These are phyloP conservation scores for Arge pagana DNA, from an alignment of 2,888 invertebrate genomes.

Conservation along the genomic window DNA sequence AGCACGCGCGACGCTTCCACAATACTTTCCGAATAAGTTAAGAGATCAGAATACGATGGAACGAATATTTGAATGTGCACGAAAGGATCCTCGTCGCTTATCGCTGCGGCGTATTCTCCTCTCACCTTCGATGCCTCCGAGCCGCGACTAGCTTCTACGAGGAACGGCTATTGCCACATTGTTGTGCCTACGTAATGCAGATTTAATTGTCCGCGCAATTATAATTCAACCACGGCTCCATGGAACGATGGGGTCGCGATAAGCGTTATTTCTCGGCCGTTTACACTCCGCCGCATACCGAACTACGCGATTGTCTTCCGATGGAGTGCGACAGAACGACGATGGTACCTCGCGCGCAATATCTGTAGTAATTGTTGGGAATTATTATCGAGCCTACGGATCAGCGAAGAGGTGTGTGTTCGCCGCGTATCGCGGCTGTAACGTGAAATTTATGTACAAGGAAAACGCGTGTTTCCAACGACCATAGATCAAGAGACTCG, in stretches of 20 bases:
- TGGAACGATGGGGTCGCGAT: conserved; percentile 11
- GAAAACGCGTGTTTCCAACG: conserved; percentile 15
- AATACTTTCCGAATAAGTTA: no score
- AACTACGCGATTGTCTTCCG: conserved; percentile 3
- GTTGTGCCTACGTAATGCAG: conserved; percentile 5
- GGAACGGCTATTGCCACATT: conserved; percentile 23
- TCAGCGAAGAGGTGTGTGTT: no score
- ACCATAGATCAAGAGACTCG: no score
- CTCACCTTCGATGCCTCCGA: no score
- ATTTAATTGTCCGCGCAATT: conserved; percentile 21
- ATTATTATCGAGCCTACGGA: not conserved
- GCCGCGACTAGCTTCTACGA: no score
- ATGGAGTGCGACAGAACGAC: no score
- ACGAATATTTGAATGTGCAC: no score
- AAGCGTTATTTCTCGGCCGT: conserved; percentile 1
- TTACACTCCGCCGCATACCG: not conserved
- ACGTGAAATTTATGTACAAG: conserved; percentile 10
- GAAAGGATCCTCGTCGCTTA: no score
- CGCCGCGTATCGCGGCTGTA: not conserved
- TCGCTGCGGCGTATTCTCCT: no score
- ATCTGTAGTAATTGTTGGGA: conserved; percentile 3
- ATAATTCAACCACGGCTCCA: conserved; percentile 12
- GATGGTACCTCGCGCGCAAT: not conserved
- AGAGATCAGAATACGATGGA: no score
- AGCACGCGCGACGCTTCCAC: no score